phyloP scores from a whole-genome alignment of 2,888 invertebrate species.

The Odontocolon sp. region DNA sequence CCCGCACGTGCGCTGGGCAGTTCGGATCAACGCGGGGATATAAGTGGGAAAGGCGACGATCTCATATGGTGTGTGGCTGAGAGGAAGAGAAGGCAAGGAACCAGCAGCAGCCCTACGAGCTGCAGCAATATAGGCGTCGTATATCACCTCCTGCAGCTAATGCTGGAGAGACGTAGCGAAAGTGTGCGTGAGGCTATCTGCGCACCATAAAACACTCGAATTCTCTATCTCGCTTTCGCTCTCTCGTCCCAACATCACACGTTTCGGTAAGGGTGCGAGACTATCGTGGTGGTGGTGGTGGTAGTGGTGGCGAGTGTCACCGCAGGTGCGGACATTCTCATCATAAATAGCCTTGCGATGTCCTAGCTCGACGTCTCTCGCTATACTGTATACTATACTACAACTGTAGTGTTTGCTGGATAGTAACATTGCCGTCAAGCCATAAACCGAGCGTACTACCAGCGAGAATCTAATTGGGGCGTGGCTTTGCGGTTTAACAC shows the following conservation, averaged over 20 bases:
- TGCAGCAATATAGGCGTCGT: constrained; percentile 71
- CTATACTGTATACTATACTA: constrained; percentile 26
- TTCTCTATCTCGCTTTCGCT: constrained; percentile 41
- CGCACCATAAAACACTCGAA: constrained; percentile 73
- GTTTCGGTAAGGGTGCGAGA: constrained; percentile 55
- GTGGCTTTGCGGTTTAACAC: constrained; percentile 70
- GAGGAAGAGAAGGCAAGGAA: constrained; percentile 32
- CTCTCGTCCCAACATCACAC: constrained; percentile 32
- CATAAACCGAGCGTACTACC: constrained; percentile 69
- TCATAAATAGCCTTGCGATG: constrained; percentile 74
- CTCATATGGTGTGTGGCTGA: constrained; percentile 7
- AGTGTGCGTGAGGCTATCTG: constrained; percentile 76
- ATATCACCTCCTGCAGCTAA: constrained; percentile 75
- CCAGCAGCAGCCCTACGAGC: constrained; percentile 15
- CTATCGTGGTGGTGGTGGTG: constrained; percentile 63
- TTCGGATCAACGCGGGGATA: constrained; percentile 25
- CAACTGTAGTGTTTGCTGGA: constrained; percentile 52
- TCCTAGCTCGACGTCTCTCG: constrained; percentile 41
- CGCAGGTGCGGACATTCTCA: constrained; percentile 80
- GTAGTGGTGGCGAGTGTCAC: constrained; percentile 75
- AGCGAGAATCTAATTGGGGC: constrained; percentile 78
- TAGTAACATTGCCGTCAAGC: constrained; percentile 56
- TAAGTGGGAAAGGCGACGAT: constrained; percentile 30
- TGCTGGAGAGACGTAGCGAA: constrained; percentile 62
- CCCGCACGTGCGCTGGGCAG: constrained; percentile 25